A percentile compares a stretch with the other conserved stretches of the same genome.
phyloP scores from a whole-genome alignment of 1,140 invertebrate species.

The Hylaeus anthracinus region DNA sequence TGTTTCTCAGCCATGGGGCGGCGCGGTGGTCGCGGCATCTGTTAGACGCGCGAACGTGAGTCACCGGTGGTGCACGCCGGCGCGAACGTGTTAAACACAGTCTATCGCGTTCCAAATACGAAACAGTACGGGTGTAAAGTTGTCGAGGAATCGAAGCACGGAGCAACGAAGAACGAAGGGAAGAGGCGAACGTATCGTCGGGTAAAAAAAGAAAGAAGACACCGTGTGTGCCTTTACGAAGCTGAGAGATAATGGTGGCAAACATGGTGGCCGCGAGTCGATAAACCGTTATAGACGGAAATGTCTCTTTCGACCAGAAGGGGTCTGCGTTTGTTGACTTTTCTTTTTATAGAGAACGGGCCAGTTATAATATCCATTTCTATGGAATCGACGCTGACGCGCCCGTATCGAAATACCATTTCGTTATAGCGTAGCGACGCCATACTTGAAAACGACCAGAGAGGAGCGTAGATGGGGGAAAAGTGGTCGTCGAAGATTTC shows the following conservation, averaged over 20 bases:
- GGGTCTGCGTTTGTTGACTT: not conserved
- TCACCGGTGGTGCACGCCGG: no score
- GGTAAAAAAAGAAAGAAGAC: not conserved
- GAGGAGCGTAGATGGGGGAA: not conserved
- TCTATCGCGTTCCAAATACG: not conserved
- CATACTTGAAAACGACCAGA: no score
- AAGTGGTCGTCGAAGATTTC: not conserved
- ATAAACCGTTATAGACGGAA: slow-evolving; percentile 4
- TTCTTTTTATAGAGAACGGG: not conserved
- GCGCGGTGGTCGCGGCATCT: no score
- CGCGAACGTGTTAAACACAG: no score
- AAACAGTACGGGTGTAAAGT: no score
- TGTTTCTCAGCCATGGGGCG: no score
- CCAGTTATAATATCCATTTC: slow-evolving; percentile 7
- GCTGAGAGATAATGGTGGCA: not conserved
- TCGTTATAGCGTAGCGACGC: no score
- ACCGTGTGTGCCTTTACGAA: not conserved
- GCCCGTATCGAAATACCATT: not conserved
- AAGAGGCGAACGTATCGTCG: not conserved
- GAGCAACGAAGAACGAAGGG: not conserved
- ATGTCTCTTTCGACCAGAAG: not conserved
- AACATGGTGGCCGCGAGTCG: not conserved
- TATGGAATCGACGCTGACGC: not conserved
- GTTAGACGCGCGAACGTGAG: no score
- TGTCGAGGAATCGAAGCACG: no score